Evolutionary conservation across 2,797 vertebrate genomes (phyloP).

Genomic region (Streptopelia turtur): DNA sequence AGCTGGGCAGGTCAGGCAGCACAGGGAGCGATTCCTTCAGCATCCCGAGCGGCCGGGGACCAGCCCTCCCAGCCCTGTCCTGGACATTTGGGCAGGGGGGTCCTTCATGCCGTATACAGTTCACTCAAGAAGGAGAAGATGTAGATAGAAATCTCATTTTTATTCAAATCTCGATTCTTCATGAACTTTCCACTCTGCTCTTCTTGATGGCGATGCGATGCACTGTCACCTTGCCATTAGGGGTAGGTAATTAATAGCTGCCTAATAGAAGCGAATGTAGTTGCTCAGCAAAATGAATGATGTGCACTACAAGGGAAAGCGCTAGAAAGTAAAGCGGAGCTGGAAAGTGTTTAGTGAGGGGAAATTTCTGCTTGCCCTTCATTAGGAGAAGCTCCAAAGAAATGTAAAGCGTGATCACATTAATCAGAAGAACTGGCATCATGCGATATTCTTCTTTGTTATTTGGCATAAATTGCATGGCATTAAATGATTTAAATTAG

Average conservation of each 20-base stretch:
- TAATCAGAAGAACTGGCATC: slow-evolving; percentile 65
- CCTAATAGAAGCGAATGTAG: slow-evolving; percentile 60
- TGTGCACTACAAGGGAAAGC: slow-evolving; percentile 41
- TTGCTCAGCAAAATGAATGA: slow-evolving; percentile 69
- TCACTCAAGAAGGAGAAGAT: background rate
- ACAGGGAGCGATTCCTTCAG: background rate
- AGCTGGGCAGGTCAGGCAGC: slow-evolving; percentile 24
- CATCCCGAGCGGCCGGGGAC: background rate
- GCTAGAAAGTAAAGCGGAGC: slow-evolving; percentile 51
- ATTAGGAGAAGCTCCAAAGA: slow-evolving; percentile 71
- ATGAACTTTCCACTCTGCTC: slow-evolving; percentile 11
- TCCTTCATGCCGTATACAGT: background rate
- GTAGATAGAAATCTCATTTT: background rate
- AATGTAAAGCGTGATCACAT: slow-evolving; percentile 43
- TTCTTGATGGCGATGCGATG: background rate
- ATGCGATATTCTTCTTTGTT: slow-evolving; percentile 44
- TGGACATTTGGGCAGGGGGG: rapidly evolving
- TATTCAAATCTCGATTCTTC: background rate
- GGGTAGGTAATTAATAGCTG: slow-evolving; percentile 65
- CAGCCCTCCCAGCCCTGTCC: background rate
- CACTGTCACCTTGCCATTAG: slow-evolving; percentile 63
- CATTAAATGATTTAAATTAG: slow-evolving; percentile 59
- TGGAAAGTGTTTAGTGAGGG: slow-evolving; percentile 45
- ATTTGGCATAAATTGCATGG: slow-evolving; percentile 56
- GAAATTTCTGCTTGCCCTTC: slow-evolving; percentile 71